Percentiles rank a stretch among this genome's conserved stretches.
phyloP scores from a whole-genome alignment of 2,797 vertebrate genomes.

The Paedocypris micromegethes region DNA sequence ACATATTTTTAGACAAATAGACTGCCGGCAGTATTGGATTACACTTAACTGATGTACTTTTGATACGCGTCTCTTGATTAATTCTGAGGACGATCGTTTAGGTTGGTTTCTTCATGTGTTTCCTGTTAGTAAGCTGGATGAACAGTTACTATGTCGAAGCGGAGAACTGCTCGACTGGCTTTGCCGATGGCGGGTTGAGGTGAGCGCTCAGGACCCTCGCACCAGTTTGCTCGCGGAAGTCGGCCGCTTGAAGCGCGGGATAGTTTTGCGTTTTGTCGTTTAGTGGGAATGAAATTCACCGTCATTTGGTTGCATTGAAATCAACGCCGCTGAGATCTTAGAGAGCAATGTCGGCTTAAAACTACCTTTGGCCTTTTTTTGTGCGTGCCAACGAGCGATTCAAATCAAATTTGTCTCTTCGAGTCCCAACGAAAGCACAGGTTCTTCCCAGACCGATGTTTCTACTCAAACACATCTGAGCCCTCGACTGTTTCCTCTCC shows the following conservation, averaged over 20 bases:
- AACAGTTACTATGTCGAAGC: slow-evolving; percentile 65
- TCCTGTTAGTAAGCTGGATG: slow-evolving; percentile 67
- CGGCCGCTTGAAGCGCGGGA: slow-evolving; percentile 12
- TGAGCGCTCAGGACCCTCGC: too few relatives aligned
- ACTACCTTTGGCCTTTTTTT: slow-evolving; percentile 37
- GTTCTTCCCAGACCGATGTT: slow-evolving; percentile 10
- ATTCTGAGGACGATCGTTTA: slow-evolving; percentile 73
- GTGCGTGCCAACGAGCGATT: slow-evolving; percentile 33
- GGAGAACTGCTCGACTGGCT: too few relatives aligned
- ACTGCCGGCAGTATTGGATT: slow-evolving; percentile 96
- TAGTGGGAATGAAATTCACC: slow-evolving; percentile 34
- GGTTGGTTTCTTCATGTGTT: slow-evolving; percentile 82
- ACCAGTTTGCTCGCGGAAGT: too few relatives aligned
- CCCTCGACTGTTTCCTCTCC: slow-evolving; percentile 39
- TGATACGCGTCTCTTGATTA: slow-evolving; percentile 89
- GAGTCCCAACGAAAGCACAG: slow-evolving; percentile 33
- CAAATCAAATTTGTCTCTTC: slow-evolving; percentile 36
- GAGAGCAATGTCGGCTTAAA: slow-evolving; percentile 23
- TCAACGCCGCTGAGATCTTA: slow-evolving; percentile 7
- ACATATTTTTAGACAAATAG: slow-evolving; percentile 82
- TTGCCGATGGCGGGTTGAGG: too few relatives aligned
- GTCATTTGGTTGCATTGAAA: slow-evolving; percentile 20
- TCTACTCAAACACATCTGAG: slow-evolving; percentile 21
- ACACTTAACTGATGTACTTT: slow-evolving; percentile 90
- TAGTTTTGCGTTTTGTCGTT: not conserved